Conservation (phyloP, 2,888 invertebrate genomes). For the Ophion obscuratus region DNA sequence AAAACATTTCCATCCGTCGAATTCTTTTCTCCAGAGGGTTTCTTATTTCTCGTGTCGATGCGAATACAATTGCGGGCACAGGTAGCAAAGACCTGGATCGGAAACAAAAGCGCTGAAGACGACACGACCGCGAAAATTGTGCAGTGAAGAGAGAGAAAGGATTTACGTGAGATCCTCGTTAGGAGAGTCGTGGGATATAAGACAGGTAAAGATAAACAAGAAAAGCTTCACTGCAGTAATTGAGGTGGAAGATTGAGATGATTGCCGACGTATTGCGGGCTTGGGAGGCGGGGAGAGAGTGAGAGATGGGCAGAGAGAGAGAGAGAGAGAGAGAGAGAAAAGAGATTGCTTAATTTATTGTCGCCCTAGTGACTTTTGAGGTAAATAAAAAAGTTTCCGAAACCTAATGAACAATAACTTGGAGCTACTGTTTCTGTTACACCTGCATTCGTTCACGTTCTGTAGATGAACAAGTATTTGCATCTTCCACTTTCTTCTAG, state of each 20-base stretch:
- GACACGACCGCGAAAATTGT: slow-evolving; percentile 12
- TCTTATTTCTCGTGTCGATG: not conserved
- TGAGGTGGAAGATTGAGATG: too few species aligned
- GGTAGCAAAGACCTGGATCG: not conserved
- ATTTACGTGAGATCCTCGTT: slow-evolving; percentile 10
- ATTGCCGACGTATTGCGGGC: too few species aligned
- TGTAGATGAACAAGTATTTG: too few species aligned
- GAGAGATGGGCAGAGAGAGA: not conserved
- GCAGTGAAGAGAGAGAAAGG: slow-evolving; percentile 16
- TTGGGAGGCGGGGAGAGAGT: too few species aligned
- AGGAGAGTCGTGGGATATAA: slow-evolving; percentile 27
- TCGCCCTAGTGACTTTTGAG: not conserved
- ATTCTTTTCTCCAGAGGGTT: not conserved
- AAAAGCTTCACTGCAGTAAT: not conserved
- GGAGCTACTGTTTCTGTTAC: too few species aligned
- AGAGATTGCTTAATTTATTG: not conserved
- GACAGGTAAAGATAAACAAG: slow-evolving; percentile 1
- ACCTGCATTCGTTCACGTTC: too few species aligned
- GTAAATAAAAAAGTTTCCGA: too few species aligned
- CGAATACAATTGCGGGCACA: not conserved
- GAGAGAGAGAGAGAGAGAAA: not conserved
- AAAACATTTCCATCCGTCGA: not conserved
- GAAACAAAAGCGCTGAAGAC: slow-evolving; percentile 11
- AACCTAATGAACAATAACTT: too few species aligned
- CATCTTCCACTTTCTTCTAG: too few species aligned